Evolutionary conservation across 2,113 vertebrate species (phyloP).

Genomic region (Psophia crepitans): DNA sequence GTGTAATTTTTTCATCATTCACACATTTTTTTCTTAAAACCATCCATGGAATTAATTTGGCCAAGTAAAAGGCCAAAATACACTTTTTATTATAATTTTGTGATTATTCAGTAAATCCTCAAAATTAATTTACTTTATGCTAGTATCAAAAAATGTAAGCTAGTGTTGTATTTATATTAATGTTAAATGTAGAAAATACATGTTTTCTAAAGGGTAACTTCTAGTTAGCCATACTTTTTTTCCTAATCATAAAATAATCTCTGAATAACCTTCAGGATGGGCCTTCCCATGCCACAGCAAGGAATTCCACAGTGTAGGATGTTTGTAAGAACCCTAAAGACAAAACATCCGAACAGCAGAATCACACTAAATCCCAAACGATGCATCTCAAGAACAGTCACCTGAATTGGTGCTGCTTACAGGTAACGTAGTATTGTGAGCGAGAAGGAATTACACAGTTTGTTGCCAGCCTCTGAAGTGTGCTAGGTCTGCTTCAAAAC

Average conservation of each 20-base stretch:
- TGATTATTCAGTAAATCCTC: background rate
- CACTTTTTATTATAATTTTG: background rate
- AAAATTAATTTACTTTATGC: background rate
- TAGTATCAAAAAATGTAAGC: background rate
- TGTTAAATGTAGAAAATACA: background rate
- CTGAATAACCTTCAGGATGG: background rate
- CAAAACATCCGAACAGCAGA: background rate
- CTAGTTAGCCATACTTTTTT: background rate
- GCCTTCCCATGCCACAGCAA: background rate
- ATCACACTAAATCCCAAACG: rapidly evolving
- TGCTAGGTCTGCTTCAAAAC: background rate
- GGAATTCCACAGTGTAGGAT: rapidly evolving
- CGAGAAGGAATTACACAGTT: background rate
- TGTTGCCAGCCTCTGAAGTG: background rate
- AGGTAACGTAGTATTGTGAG: background rate
- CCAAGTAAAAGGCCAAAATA: too few relatives aligned
- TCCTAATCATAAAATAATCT: background rate
- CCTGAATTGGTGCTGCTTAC: background rate
- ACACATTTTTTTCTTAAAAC: background rate
- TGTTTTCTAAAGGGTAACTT: background rate
- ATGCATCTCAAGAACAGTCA: background rate
- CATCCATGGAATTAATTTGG: background rate
- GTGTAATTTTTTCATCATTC: background rate
- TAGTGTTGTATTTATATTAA: background rate
- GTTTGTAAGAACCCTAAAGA: background rate